Base-by-base conservation (phyloP, 1,140 invertebrate genomes). In the Caenorhabditis brenneri region DNA sequence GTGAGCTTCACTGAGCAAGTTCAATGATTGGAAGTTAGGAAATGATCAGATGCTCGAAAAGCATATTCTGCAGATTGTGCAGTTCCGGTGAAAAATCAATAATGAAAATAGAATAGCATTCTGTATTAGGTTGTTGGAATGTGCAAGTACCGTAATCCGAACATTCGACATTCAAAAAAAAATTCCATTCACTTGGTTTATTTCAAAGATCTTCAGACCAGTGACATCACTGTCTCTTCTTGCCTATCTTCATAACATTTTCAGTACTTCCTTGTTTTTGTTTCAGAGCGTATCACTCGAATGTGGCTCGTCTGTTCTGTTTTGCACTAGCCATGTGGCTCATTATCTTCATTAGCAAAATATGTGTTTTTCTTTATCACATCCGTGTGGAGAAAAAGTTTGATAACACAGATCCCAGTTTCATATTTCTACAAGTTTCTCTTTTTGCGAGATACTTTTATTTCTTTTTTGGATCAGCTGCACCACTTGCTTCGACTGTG, bases 331-430 rank as follows among this genome's bases (percentile, higher is more conserved):
- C n/a, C n/a, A 65, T 36, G 58, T 65, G 58, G 58, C 58, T 65
- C n/a, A 36, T 36, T 15, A 65, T 65, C n/a, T 65, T 65, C 10
- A 33, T 65, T 16, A 65, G 58, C n/a, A 65, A 65, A 65, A 65
- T 65, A 16, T 65, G 58, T 16, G 31, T 19, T 16, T 65, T 65
- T 36, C 16, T 65, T 12, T 65, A 19, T 36, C 33, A 65, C 27
- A 36, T 65, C 19, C 58, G 58, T 12, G 31, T 12, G 36, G 31
- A n/a, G 22, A 36, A 33, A 12, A n/a, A 1, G 3, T 36, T 24
- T 0, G 58, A 65, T 39, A 10, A 9, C 1, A 6, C 33, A 7
- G 58, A 65, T 65, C 19, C 58, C 5, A 12, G 10, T 36, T 19
- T 65, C 1, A 7, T 65, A 9, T 39, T 65, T n/a, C 58, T 65